Conservation (phyloP, 2,113 vertebrate species). For the Corynorhinus townsendii region DNA sequence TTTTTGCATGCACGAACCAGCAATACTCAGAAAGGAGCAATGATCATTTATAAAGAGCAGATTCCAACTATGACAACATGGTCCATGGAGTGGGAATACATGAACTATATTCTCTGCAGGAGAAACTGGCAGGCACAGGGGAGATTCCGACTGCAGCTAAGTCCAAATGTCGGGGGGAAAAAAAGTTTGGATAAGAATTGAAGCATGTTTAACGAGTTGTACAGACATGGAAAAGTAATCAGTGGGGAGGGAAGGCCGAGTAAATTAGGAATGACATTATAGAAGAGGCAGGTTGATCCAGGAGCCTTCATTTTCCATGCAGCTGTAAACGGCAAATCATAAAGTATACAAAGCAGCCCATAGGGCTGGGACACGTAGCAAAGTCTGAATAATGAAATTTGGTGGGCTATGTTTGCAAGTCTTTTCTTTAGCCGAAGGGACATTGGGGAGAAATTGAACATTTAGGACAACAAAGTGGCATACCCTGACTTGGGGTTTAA, state of each 20-base stretch:
- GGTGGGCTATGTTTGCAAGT: background rate
- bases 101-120: background rate
- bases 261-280: background rate
- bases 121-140: background rate
- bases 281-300: background rate
- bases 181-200: background rate
- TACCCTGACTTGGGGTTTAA: background rate
- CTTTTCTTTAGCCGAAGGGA: background rate
- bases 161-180: background rate
- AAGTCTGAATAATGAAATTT: background rate
- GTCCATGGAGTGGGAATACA: background rate
- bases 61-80: background rate
- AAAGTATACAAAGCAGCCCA: rapidly evolving
- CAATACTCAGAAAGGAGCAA: background rate
- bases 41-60: background rate
- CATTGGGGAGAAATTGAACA: background rate
- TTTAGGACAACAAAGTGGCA: background rate
- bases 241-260: background rate
- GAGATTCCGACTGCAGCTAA: background rate
- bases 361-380: rapidly evolving
- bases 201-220: background rate
- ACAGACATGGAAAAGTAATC: background rate
- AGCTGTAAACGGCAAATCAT: background rate
- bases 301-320: background rate
- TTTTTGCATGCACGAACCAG: background rate